Base-by-base conservation (phyloP, 2,797 vertebrate species). In the Hemibagrus guttatus region DNA sequence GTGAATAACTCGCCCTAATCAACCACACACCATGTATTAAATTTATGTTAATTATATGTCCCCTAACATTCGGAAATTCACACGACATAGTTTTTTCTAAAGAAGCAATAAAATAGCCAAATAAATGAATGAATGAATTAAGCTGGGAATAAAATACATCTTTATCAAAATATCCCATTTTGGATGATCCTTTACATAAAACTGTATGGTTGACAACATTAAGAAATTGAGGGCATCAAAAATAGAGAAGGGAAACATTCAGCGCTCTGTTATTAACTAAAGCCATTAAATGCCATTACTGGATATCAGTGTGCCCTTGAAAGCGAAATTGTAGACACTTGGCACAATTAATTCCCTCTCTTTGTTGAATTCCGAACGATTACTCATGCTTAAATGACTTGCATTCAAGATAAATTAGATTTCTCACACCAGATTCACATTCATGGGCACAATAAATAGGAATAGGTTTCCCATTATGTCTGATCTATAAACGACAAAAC, bases 341-440 rank as follows among this genome's bases (percentile, higher is more conserved):
- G 49, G 66, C 54, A 79, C 82, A 84, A 71, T 87, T 76, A 83
- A 63, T 83, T 31, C 61, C 49, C 68, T 31, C 21, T 39, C 63
- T 87, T 71, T 83, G 52, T 49, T 11, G 54, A 49, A 84, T 85
- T 86, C 78, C 42, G 26, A 54, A 74, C 31, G 46, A 82, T 86
- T 71, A 86, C 74, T 66, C 66, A n/a, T 35, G 69, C 83, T 88
- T 86, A n/a, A 28, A 64, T 87, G 71, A 85, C 83, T 72, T 11
- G 9, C 31, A 5, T 80, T 88, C 26, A 11, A 56, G 81, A 35
- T 83, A 58, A 81, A 78, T 81, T 11, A 56, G 42, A 75, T 84
- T 74, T 87, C 80, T 74, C 85, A 74, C 79, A 85, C 66, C 64
- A 85, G 64, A 54, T 74, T 83, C 71, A 59, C 85, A 83, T 87